Conservation (phyloP, 2,113 vertebrate species). For the Corvus cornix region DNA sequence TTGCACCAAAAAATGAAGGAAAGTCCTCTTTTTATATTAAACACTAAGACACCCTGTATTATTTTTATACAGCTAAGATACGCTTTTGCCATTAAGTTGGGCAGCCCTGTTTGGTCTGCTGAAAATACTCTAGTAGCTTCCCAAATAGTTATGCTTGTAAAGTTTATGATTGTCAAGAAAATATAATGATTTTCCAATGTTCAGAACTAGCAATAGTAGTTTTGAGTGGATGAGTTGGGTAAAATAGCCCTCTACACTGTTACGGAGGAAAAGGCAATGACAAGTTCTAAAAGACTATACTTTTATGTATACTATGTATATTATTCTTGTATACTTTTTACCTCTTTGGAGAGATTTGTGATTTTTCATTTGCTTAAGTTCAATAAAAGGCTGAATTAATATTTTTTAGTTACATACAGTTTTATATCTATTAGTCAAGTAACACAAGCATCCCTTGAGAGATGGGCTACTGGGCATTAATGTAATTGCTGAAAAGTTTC, state of each 20-base stretch:
- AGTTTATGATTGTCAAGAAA: background rate
- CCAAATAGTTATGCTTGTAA: background rate
- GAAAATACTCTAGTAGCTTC: background rate
- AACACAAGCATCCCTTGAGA: constrained; percentile 17
- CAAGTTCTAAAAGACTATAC: background rate
- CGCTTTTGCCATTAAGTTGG: background rate
- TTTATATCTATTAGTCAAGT: background rate
- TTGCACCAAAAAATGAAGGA: background rate
- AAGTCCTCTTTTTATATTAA: background rate
- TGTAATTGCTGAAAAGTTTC: constrained; percentile 42
- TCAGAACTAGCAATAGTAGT: background rate
- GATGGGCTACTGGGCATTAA: background rate
- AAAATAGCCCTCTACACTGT: background rate
- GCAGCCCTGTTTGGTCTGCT: background rate
- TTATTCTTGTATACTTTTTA: background rate
- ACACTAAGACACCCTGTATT: background rate
- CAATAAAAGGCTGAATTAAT: background rate
- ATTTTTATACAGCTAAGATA: background rate
- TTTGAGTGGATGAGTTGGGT: background rate
- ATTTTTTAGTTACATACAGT: background rate
- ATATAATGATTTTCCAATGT: background rate
- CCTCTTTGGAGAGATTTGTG: background rate
- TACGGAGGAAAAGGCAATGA: background rate
- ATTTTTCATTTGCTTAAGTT: background rate
- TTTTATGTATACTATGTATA: background rate